Conservation (phyloP, 2,113 vertebrate species). For the Python bivittatus region DNA sequence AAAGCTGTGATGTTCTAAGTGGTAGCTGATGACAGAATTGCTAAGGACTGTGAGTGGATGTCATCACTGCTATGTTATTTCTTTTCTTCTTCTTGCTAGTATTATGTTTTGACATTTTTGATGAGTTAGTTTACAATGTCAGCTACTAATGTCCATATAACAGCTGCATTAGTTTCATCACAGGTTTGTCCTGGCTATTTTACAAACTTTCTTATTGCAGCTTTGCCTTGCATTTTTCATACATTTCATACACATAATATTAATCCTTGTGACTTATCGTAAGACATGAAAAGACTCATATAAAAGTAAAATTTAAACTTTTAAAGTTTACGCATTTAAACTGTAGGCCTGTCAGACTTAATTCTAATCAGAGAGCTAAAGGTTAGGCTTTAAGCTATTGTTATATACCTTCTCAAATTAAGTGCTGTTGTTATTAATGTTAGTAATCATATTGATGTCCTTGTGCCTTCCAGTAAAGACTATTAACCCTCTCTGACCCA, state of each 20-base stretch:
- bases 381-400: constrained; percentile 36
- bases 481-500: constrained; percentile 12
- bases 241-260: constrained; percentile 66
- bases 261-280: constrained; percentile 70
- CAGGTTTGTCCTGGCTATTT: background rate
- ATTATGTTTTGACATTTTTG: background rate
- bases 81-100: background rate
- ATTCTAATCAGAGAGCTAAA: constrained; percentile 46
- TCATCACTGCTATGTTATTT: background rate
- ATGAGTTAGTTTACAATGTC: background rate
- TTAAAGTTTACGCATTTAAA: constrained; percentile 40
- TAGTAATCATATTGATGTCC: constrained; percentile 14
- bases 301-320: constrained; percentile 55
- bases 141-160: background rate
- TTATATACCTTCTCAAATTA: constrained; percentile 27
- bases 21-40: background rate
- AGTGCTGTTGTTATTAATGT: background rate
- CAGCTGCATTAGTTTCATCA: background rate
- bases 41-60: background rate
- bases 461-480: background rate
- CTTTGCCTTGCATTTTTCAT: constrained; percentile 51
- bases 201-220: background rate
- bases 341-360: constrained; percentile 28
- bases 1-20: background rate
- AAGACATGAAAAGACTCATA: constrained; percentile 48